These are phyloP conservation scores for Halictus quadricinctus DNA, from an alignment of 2,888 invertebrate species.

Conservation along the genomic window DNA sequence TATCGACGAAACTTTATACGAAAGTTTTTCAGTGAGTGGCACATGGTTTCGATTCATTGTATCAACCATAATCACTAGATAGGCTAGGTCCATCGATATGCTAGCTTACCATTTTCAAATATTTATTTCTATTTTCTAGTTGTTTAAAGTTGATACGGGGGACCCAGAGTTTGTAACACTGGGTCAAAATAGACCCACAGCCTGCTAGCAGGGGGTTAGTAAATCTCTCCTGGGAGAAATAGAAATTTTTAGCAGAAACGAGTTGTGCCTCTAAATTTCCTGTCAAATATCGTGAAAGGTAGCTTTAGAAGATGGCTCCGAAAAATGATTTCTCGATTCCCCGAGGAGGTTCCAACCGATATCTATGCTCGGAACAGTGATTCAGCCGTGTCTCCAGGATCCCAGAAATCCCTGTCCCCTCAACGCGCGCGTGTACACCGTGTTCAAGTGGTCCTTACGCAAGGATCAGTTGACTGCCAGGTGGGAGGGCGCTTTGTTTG, in stretches of 20 bases:
- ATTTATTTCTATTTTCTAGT: neutral
- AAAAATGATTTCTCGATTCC: neutral
- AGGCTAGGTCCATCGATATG: no score
- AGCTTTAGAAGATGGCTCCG: neutral
- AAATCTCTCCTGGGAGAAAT: neutral
- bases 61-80: neutral
- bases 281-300: neutral
- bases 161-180: neutral
- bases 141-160: neutral
- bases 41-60: no score
- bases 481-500: conserved; percentile 56
- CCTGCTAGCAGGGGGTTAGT: no score
- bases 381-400: conserved; percentile 34
- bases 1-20: neutral
- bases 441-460: neutral
- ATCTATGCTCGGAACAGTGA: no score
- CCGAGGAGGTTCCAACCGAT: neutral
- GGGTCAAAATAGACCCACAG: no score
- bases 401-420: neutral
- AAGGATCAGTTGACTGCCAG: neutral
- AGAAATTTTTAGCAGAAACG: neutral
- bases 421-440: conserved; percentile 27
- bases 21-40: neutral
- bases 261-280: no score
- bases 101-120: neutral